Evolutionary conservation across 2,113 vertebrate species (phyloP), one percentile per base, ranked within the genome.

Genomic region (Serinus canaria): DNA sequence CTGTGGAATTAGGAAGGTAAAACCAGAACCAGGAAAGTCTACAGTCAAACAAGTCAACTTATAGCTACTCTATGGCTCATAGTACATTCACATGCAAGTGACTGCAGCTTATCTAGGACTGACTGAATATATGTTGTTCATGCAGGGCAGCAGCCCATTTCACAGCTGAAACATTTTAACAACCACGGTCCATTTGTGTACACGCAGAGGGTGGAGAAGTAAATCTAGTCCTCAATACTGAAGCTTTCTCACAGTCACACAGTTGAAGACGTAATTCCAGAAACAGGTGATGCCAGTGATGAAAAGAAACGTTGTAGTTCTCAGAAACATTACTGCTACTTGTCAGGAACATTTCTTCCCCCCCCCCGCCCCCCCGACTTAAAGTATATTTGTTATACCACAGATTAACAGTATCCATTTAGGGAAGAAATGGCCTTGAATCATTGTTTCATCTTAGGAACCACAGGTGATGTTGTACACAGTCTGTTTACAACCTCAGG

Each of bases 391-490:
- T 94, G 80, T 97, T 90, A 83, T 52, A 92, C 64, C 89, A 70
- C 87, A 96, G 95, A 97, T 96, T 94, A 96, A 97, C 94, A 94
- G 70, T 53, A 75, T 94, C 90, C 70, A 87, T 83, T 95, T 80
- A 63, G 87, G 77, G 82, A 91, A 96, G 91, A 95, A 96, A 90
- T 75, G 79, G 59, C 81, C 81, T 82, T 63, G 83, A 94, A 94
- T 97, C 83, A 83, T 69, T 93, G 87, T 84, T 97, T 91, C 90
- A 87, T 95, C 87, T 91, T 77, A 64, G 89, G 89, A 97, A 97
- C 96, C 96, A 95, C 95, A 97, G 97, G 95, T 97, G 94, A 72
- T 96, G 95, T 86, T 94, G 96, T 94, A 88, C 68, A 91, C 59
- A 77, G 92, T 77, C 79, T 95, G 83, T 95, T 97, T 97, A 95